Percentiles rank a stretch among this genome's conserved stretches.
Evolutionary conservation across 2,113 vertebrate species (phyloP).

Genomic region (Datnioides undecimradiatus): DNA sequence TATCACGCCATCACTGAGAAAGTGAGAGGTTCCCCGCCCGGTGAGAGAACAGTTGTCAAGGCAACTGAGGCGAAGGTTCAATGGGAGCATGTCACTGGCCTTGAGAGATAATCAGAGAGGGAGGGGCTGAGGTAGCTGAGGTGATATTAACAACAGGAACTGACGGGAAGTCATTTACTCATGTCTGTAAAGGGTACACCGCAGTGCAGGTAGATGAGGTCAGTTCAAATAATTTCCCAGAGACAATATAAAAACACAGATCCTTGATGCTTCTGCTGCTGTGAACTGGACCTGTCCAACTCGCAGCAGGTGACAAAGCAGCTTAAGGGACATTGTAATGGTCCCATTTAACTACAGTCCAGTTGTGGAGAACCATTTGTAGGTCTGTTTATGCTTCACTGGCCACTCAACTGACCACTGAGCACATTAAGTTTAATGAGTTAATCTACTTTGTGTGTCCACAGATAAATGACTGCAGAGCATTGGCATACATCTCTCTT

Average conservation of each 20-base stretch:
- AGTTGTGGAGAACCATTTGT: constrained; percentile 40
- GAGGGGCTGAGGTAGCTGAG: constrained; percentile 47
- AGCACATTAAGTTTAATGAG: constrained; percentile 71
- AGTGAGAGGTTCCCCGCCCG: constrained; percentile 66
- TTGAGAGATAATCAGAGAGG: constrained; percentile 63
- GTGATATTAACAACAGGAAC: constrained; percentile 11
- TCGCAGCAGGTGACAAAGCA: constrained; percentile 25
- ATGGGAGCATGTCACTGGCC: constrained; percentile 69
- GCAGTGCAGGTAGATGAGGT: constrained; percentile 9
- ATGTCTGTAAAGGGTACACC: not conserved
- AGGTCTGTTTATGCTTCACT: constrained; percentile 49
- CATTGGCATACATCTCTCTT: constrained; percentile 31
- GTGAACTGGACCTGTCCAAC: not conserved
- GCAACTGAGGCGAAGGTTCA: constrained; percentile 80
- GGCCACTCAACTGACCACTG: constrained; percentile 65
- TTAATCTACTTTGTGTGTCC: constrained; percentile 65
- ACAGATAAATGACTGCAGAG: constrained; percentile 52
- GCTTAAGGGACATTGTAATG: constrained; percentile 22
- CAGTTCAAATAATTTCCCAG: not conserved
- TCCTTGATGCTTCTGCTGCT: not conserved
- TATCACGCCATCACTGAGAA: constrained; percentile 77
- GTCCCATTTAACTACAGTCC: constrained; percentile 49
- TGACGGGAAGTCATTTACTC: constrained; percentile 25
- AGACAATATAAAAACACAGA: not conserved
- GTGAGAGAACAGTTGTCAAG: constrained; percentile 77